Evolutionary conservation across 2,113 vertebrate genomes (phyloP), one percentile per base, ranked within the genome.

Genomic region (Thalassarche chlororhynchos): DNA sequence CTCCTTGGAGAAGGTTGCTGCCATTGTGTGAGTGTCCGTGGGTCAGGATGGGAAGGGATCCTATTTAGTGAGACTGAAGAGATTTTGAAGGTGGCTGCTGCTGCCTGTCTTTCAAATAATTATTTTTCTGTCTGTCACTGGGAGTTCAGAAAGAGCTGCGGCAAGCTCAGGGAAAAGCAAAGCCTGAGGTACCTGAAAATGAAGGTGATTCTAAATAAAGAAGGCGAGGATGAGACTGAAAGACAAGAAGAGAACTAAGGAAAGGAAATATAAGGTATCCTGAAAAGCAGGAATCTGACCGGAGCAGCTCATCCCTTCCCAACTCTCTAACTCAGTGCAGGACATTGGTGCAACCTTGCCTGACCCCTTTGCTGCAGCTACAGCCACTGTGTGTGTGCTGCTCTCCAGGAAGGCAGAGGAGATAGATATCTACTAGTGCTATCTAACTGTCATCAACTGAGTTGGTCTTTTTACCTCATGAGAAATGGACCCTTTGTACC

Each of bases 381-480:
- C 61, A 87, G 84, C 62, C 52, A 3, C 40, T 1, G 26, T 8
- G 32, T 1, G 0, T 1, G 32, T 25, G 28, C 60, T 32, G 55
- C 57, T 80, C 38, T 36, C 24, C 36, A 4, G 28, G 64, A 34
- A n/a, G 84, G 84, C 68, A 87, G 36, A n/a, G 71, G 47, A 66
- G 87, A 46, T 44, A 66, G 87, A 46, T 44, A 20, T 1, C 64
- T 46, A 3, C 5, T 8, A 17, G 42, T 10, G 23, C 54, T 36
- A 0, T 4, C 76, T 38, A 26, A 5, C 18, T 15, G 49, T 14
- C 3, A 0, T 12, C 36, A 24, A 0, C 23, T 11, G 52, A 32
- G 17, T 6, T 29, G 65, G 40, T 38, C 26, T 28, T 57, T 57
- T 34, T 17, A 28, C 42, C 42, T 68, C 38, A 1, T 4, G 36